These are phyloP conservation scores for Cerastoderma edule DNA, from an alignment of 2,888 invertebrate species.

Conservation along the genomic window DNA sequence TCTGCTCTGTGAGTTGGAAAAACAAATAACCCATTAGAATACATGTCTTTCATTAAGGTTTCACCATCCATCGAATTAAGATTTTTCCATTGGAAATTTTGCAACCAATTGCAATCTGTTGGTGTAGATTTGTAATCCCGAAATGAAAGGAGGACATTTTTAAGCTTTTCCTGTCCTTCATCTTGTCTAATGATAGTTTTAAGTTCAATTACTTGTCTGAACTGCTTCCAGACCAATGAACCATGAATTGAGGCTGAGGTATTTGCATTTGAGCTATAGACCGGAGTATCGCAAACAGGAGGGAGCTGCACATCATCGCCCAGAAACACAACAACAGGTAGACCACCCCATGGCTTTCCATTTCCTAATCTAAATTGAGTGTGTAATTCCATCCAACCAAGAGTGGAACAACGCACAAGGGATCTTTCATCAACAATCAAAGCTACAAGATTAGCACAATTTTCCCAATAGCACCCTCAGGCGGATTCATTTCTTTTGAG, in stretches of 20 bases:
- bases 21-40: conserved; percentile 49
- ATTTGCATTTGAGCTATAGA: conserved; percentile 22
- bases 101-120: conserved; percentile 44
- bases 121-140: conserved; percentile 27
- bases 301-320: conserved; percentile 62
- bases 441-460: background rate
- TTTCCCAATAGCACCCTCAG: conserved; percentile 21
- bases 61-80: conserved; percentile 15
- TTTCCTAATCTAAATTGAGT: conserved; percentile 25
- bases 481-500: background rate
- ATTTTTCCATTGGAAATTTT: conserved; percentile 49
- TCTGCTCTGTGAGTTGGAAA: conserved; percentile 49
- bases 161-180: conserved; percentile 28
- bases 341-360: conserved; percentile 10
- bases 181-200: conserved; percentile 49
- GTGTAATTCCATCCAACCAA: conserved; percentile 51
- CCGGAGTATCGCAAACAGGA: conserved; percentile 59
- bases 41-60: conserved; percentile 30
- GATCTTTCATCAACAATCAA: conserved; percentile 51
- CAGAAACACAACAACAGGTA: conserved; percentile 35
- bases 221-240: conserved; percentile 44
- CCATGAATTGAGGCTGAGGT: conserved; percentile 51
- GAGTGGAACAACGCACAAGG: conserved; percentile 40
- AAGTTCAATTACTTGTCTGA: conserved; percentile 31
- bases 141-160: conserved; percentile 32